A percentile compares a stretch with the other conserved stretches of the same genome.
These are phyloP conservation scores for Silurus lanzhouensis DNA, from an alignment of 2,797 vertebrate genomes.

Conservation along the genomic window DNA sequence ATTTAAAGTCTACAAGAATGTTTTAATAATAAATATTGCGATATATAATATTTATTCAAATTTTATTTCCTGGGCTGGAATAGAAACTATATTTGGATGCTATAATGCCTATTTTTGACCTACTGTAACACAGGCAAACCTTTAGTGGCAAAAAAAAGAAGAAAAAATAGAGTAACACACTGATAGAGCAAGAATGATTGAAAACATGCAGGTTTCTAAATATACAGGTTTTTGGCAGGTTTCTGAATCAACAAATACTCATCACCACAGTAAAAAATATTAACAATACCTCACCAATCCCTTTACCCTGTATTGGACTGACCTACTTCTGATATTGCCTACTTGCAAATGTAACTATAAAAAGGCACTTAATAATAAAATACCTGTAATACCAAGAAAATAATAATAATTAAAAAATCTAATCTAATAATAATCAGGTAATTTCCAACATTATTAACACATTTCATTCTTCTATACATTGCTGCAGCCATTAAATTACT, in stretches of 20 bases:
- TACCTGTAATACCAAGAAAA: background rate
- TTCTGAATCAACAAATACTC: background rate
- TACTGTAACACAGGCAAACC: background rate
- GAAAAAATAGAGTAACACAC: background rate
- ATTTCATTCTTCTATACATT: background rate
- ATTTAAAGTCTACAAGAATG: background rate
- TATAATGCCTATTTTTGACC: background rate
- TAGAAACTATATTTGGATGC: background rate
- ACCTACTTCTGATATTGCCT: background rate
- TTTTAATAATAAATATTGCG: background rate
- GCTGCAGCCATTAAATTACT: background rate
- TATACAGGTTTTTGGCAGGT: too few relatives aligned
- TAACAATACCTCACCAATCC: background rate
- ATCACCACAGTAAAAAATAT: background rate
- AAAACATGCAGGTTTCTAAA: background rate
- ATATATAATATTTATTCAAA: background rate
- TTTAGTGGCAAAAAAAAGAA: background rate
- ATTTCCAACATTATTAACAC: background rate
- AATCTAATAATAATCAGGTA: background rate
- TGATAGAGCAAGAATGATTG: too few relatives aligned
- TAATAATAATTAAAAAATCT: background rate
- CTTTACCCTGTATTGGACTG: background rate
- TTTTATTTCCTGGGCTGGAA: background rate
- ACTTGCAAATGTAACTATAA: background rate
- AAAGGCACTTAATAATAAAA: background rate